Conservation (phyloP, 1,140 invertebrate genomes). For the Monomorium pharaonis region DNA sequence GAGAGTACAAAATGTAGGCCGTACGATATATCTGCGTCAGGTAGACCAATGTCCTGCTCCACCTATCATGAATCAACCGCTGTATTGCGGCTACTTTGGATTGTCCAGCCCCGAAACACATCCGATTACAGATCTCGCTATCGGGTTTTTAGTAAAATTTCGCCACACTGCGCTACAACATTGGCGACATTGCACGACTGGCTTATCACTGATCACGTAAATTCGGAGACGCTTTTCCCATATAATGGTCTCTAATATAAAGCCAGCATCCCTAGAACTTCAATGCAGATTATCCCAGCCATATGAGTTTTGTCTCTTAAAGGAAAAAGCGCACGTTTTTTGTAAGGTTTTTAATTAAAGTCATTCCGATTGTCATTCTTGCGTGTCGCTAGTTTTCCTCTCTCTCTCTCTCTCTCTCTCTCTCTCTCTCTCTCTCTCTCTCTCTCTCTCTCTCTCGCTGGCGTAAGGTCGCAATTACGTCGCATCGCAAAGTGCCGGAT, state of each 20-base stretch:
- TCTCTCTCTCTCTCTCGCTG: too few relatives aligned
- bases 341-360: conserved; percentile 54
- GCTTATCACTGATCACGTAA: neutral
- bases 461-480: conserved; percentile 32
- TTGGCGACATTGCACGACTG: neutral
- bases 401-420: too few relatives aligned
- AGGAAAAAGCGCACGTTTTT: neutral
- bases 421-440: too few relatives aligned
- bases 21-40: conserved; percentile 74
- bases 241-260: neutral
- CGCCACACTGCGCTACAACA: neutral
- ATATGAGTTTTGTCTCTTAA: neutral
- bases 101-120: conserved; percentile 63
- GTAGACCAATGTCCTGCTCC: conserved; percentile 74
- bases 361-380: conserved; percentile 32
- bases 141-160: conserved; percentile 57
- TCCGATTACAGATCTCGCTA: conserved; percentile 64
- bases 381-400: neutral
- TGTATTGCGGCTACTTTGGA: conserved; percentile 75
- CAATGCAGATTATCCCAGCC: neutral
- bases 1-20: conserved; percentile 73
- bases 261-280: neutral
- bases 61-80: conserved; percentile 74
- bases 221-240: neutral
- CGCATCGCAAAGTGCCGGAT: conserved; percentile 49